A percentile compares a stretch with the other conserved stretches of the same genome.
phyloP scores from a whole-genome alignment of 2,113 vertebrate genomes.

The Psephotus haematonotus region DNA sequence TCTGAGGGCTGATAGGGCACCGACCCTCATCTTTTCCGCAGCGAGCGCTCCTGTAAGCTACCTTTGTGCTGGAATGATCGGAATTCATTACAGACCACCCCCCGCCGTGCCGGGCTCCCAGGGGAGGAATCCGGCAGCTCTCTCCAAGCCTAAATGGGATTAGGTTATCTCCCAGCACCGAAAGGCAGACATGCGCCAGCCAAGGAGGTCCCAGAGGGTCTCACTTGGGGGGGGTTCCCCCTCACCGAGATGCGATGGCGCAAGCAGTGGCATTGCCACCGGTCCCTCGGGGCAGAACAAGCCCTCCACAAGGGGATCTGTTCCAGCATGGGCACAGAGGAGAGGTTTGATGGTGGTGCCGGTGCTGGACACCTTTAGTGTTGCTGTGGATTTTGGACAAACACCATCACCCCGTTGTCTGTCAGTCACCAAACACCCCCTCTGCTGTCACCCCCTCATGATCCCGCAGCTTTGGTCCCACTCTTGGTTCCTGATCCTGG shows the following conservation, averaged over 20 bases:
- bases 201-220: neutral
- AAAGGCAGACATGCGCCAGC: neutral
- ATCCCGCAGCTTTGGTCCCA: neutral
- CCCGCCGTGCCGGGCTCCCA: neutral
- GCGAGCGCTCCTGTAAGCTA: slow-evolving; percentile 25
- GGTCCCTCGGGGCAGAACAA: fast-evolving
- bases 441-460: fast-evolving
- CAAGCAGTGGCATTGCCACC: fast-evolving
- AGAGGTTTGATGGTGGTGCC: fast-evolving
- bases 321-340: fast-evolving
- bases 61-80: slow-evolving; percentile 51
- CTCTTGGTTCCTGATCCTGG: fast-evolving
- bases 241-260: fast-evolving
- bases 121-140: slow-evolving; percentile 29
- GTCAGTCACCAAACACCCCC: fast-evolving
- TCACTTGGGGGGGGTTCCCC: neutral
- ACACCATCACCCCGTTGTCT: fast-evolving
- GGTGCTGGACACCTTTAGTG: too few relatives aligned
- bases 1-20: slow-evolving; percentile 58
- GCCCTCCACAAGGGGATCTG: neutral
- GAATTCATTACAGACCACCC: slow-evolving; percentile 57
- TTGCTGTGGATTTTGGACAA: fast-evolving
- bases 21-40: slow-evolving; percentile 42
- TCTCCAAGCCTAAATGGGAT: slow-evolving; percentile 19
- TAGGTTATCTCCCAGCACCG: slow-evolving; percentile 8